Evolutionary conservation across 2,797 vertebrate genomes (phyloP).

Genomic region (Babyrousa celebensis): DNA sequence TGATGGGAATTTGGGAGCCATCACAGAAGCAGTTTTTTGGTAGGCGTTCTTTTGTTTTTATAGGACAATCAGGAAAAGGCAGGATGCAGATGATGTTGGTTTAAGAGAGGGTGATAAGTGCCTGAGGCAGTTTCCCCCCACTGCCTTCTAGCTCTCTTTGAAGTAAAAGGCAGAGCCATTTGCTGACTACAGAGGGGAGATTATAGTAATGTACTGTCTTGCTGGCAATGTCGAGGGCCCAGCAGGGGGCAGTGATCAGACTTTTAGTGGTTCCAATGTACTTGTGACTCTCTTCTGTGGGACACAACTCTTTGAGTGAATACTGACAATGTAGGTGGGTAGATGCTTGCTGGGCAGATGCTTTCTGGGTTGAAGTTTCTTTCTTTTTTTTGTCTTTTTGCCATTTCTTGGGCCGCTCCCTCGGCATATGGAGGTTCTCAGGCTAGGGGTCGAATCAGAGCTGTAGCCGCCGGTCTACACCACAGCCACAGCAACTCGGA

Average conservation of each 20-base stretch:
- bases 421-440: too few relatives aligned
- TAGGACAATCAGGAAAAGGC: not conserved
- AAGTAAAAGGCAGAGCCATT: not conserved
- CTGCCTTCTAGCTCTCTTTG: not conserved
- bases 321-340: not conserved
- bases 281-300: not conserved
- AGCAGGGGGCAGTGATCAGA: not conserved
- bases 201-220: not conserved
- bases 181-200: conserved; percentile 3
- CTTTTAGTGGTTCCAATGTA: not conserved
- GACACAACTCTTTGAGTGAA: not conserved
- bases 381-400: too few relatives aligned
- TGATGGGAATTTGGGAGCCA: not conserved
- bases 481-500: too few relatives aligned
- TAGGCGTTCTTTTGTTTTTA: not conserved
- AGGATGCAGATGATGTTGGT: not conserved
- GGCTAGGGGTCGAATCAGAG: too few relatives aligned
- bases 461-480: too few relatives aligned
- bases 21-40: not conserved
- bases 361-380: not conserved
- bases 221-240: not conserved
- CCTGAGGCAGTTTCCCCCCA: not conserved
- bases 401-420: too few relatives aligned
- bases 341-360: not conserved
- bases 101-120: not conserved